Base-by-base conservation (phyloP, 2,888 invertebrate genomes). In the Hybos culiciformis region DNA sequence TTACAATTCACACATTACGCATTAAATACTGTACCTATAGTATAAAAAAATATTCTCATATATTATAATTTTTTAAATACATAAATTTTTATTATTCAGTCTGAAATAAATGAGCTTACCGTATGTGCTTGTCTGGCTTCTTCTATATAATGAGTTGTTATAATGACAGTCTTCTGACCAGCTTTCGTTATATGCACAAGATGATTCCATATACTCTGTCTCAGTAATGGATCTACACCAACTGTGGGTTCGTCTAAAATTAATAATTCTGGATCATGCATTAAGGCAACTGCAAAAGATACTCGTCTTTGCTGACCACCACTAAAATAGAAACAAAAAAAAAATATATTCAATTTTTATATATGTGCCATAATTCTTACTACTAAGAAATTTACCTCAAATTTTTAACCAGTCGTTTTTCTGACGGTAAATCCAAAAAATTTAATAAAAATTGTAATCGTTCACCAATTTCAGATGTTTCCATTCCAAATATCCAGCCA, bases 401-500 rank as follows among this genome's bases (percentile, higher is more conserved):
- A 62, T 83, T 82, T 60, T 80, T 79, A 8, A 87, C 80, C 54
- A 81, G 73, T 50, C 91, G 73, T 57, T 82, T 83, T 62, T 84
- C 81, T 53, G 84, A 83, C 33, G 93, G 92, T 58, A 94, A 70
- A 66, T 92, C 88, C 37, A 94, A 74, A 66, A 94, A 92, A 62
- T 88, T 85, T 23, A 92, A 70, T 15, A 93, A 71, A 67, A 93
- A 92, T 55, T 82, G 77, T 51, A 87, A 77, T 53, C 92, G 74
- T 52, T 84, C 83, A 42, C 72, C 68, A 53, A 93, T 88, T 68
- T 88, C 84, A 20, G 73, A 63, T 24, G 83, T 81, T 59, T 78
- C 73, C 92, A 94, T 92, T 52, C 90, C 87, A 66, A 91, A 91
- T 58, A 94, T 87, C 80, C 91, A 86, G 33, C 93, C 93, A 67